Evolutionary conservation across 1,140 invertebrate species (phyloP), one percentile per base, ranked within the genome.

Genomic region (Coptotermes formosanus): DNA sequence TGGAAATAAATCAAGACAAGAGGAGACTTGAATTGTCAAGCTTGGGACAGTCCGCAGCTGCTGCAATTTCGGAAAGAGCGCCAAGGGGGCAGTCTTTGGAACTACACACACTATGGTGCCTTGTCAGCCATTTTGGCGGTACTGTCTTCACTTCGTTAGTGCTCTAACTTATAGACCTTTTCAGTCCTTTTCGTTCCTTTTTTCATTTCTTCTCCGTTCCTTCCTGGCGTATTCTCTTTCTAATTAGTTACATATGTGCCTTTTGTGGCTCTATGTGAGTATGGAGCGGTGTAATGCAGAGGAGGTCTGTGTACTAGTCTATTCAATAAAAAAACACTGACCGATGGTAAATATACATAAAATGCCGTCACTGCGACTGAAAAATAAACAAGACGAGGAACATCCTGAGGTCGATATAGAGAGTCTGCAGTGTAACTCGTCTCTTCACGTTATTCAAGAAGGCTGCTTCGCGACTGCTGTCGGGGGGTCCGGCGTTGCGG

Each of bases 231-330:
- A 30, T 75, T 30, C 64, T 75, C 9, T 75, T n/a, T 75, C 64
- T 75, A 75, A 75, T 75, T 75, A 75, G 64, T 75, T 75, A 75
- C 64, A 75, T 75, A 75, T 75, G 64, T 75, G 64, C 64, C n/a
- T 0, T 30, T 75, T 30, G 64, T 30, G 64, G 64, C 64, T 30
- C 25, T 14, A 30, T 75, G n/a, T 30, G n/a, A 11, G 14, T 6
- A 75, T 8, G 30, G n/a, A n/a, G 64, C 64, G 64, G 64, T 75
- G 9, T 75, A 75, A 75, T 75, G 9, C 7, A 75, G 64, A 75
- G 25, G 64, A 75, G n/a, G 0, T n/a, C n/a, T 75, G 6, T 75
- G 64, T 75, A 16, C 52, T 30, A 6, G 64, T 75, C 64, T 16
- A 30, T 75, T 14, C 64, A 75, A 30, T 75, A 25, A 75, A 75